phyloP scores from a whole-genome alignment of 1,140 invertebrate species.

The Drosophila chauvacae region DNA sequence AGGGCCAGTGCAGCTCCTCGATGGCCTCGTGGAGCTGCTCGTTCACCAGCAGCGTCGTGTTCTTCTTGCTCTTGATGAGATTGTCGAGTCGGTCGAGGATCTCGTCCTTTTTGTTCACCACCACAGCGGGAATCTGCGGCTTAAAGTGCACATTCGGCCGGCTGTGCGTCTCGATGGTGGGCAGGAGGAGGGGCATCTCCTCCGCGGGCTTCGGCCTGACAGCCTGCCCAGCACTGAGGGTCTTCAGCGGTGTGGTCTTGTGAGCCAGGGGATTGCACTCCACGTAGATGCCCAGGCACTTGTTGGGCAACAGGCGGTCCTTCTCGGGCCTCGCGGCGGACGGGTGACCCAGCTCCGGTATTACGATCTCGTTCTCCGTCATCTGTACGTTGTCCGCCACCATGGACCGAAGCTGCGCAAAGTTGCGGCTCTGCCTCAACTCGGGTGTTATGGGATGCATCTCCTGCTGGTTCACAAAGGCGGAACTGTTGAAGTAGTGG shows the following conservation, averaged over 20 bases:
- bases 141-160: constrained; percentile 76
- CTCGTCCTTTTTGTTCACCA: constrained; percentile 76
- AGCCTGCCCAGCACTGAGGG: constrained; percentile 65
- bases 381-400: constrained; percentile 63
- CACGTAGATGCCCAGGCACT: constrained; percentile 72
- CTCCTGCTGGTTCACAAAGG: constrained; percentile 48
- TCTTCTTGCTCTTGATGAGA: constrained; percentile 71
- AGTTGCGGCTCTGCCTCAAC: constrained; percentile 21
- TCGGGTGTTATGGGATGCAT: constrained; percentile 75
- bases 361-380: constrained; percentile 33
- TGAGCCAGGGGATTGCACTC: constrained; percentile 70
- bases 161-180: constrained; percentile 66
- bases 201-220: constrained; percentile 14
- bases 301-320: constrained; percentile 41
- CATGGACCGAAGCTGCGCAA: constrained; percentile 21
- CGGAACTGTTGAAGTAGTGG: constrained; percentile 66
- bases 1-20: constrained; percentile 86
- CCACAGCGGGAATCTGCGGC: constrained; percentile 43
- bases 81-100: constrained; percentile 65
- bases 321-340: constrained; percentile 27
- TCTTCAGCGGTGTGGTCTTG: constrained; percentile 65
- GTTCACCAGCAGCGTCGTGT: constrained; percentile 70
- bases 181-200: constrained; percentile 31
- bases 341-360: constrained; percentile 10
- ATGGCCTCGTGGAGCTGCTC: constrained; percentile 73